Percentiles rank a stretch among this genome's conserved stretches.
Evolutionary conservation across 2,797 vertebrate species (phyloP).

Genomic region (Cetoscarus ocellatus): DNA sequence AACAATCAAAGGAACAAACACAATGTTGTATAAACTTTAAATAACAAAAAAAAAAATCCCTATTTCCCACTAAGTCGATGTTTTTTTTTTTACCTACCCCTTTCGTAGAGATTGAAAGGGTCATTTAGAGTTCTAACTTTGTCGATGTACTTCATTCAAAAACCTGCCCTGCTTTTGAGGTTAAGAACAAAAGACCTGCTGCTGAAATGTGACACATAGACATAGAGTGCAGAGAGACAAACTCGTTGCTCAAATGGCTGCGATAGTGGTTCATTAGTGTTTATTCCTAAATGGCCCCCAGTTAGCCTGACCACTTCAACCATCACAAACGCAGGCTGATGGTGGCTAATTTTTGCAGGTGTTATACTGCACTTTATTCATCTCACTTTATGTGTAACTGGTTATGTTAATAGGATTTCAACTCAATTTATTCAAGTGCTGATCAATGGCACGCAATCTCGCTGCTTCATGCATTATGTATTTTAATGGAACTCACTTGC

Average conservation of each 20-base stretch:
- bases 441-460: slow-evolving; percentile 95
- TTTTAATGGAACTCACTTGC: slow-evolving; percentile 89
- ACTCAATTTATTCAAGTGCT: slow-evolving; percentile 96
- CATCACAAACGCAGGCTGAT: slow-evolving; percentile 54
- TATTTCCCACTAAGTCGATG: too few relatives aligned
- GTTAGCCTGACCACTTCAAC: slow-evolving; percentile 53
- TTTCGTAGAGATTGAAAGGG: not conserved
- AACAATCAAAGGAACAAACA: too few relatives aligned
- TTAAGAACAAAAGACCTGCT: not conserved
- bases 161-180: slow-evolving; percentile 8
- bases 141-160: slow-evolving; percentile 4
- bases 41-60: too few relatives aligned
- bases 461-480: slow-evolving; percentile 94
- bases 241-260: slow-evolving; percentile 39
- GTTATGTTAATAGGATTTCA: slow-evolving; percentile 92
- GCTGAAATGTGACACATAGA: slow-evolving; percentile 29
- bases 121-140: not conserved
- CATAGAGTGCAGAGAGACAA: slow-evolving; percentile 16
- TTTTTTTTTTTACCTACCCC: too few relatives aligned
- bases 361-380: slow-evolving; percentile 79
- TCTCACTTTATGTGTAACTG: slow-evolving; percentile 86
- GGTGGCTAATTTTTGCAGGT: slow-evolving; percentile 75
- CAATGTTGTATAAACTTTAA: too few relatives aligned
- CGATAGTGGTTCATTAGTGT: slow-evolving; percentile 59
- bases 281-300: slow-evolving; percentile 61